A percentile compares a stretch with the other conserved stretches of the same genome.
Conservation (phyloP, 2,797 vertebrate species). For the Linurgus olivaceus region DNA sequence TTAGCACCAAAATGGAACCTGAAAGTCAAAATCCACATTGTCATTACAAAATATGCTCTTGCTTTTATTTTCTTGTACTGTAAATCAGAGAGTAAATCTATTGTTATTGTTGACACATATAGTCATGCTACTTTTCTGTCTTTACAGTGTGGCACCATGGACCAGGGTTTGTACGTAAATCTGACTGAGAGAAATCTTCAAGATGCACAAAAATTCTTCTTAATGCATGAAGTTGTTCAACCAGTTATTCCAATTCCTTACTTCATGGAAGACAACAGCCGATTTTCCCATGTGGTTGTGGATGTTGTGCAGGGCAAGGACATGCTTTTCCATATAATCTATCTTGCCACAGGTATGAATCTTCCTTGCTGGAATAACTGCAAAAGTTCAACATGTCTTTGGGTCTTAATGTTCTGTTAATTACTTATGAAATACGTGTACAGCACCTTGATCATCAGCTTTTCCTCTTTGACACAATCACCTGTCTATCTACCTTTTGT, state of each 20-base stretch:
- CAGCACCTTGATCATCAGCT: background rate
- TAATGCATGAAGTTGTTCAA: conserved; percentile 96
- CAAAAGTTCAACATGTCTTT: background rate
- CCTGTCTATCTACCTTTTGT: background rate
- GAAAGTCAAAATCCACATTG: background rate
- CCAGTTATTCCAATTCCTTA: conserved; percentile 87
- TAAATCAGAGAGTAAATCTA: background rate
- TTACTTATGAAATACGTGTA: background rate
- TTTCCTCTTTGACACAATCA: background rate
- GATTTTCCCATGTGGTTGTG: conserved; percentile 92
- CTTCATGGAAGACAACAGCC: conserved; percentile 95
- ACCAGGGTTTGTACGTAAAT: conserved; percentile 91
- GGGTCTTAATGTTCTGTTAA: background rate
- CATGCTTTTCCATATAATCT: conserved; percentile 92
- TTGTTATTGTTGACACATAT: background rate
- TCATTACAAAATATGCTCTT: background rate
- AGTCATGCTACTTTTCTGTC: background rate
- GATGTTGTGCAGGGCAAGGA: conserved; percentile 96
- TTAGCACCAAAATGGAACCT: background rate
- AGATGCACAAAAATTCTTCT: conserved; percentile 93
- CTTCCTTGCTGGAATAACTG: background rate
- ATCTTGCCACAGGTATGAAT: conserved; percentile 90
- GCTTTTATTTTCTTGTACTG: background rate
- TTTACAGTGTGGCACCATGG: conserved; percentile 90
- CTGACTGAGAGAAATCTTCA: conserved; percentile 94